phyloP scores from a whole-genome alignment of 2,797 vertebrate species.

The Erithacus rubecula region DNA sequence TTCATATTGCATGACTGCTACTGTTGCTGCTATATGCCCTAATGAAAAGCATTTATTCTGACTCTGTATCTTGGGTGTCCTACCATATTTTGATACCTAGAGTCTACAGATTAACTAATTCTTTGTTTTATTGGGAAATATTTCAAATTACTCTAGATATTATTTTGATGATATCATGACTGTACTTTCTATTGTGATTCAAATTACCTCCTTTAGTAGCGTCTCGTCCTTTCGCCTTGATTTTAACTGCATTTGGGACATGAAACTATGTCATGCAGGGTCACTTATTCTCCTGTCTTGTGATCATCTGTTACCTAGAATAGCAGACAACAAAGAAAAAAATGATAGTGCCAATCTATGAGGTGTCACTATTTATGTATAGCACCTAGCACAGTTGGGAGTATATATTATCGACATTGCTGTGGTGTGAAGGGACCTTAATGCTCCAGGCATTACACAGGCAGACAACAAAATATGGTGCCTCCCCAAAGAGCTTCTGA shows the following conservation, averaged over 20 bases:
- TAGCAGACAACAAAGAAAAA: constrained; percentile 18
- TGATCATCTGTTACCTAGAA: constrained; percentile 42
- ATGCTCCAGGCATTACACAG: constrained; percentile 25
- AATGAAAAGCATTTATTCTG: background rate
- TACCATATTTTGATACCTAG: background rate
- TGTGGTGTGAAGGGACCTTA: constrained; percentile 54
- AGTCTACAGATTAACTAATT: background rate
- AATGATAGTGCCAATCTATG: background rate
- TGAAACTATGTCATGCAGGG: background rate
- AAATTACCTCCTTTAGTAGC: background rate
- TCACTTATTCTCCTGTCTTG: background rate
- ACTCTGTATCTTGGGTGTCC: background rate
- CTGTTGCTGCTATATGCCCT: background rate
- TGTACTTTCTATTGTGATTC: background rate
- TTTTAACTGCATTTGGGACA: background rate
- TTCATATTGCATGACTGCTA: background rate
- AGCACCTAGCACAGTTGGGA: constrained; percentile 43
- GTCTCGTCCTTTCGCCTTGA: background rate
- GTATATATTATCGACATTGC: constrained; percentile 24
- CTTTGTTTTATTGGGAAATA: background rate
- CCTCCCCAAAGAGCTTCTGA: constrained; percentile 13
- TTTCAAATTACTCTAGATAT: background rate
- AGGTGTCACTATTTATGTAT: constrained; percentile 11
- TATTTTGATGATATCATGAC: background rate
- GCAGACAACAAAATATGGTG: constrained; percentile 35